phyloP scores from a whole-genome alignment of 30 jellyfish, hydroid and myxozoan genomes.

The Hydractinia symbiolongicarpus region DNA sequence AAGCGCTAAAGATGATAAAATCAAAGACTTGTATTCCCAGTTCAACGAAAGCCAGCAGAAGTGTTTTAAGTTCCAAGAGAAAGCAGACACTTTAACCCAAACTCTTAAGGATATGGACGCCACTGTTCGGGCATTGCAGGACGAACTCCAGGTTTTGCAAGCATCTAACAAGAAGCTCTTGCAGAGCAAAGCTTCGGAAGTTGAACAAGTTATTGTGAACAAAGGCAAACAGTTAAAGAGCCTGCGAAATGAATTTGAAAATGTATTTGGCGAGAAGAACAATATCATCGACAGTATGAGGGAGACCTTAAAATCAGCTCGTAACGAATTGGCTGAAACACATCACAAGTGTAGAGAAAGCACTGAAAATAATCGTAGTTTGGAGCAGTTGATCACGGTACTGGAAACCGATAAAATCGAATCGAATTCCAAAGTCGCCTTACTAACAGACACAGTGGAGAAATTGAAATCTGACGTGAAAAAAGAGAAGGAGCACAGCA shows the following conservation, averaged over 20 bases:
- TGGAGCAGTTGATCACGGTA: constrained; percentile 25
- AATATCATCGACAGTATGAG: constrained; percentile 49
- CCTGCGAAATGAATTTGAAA: constrained; percentile 66
- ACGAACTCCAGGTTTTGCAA: constrained; percentile 15
- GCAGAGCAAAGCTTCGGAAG: constrained; percentile 46
- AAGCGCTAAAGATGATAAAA: constrained; percentile 26
- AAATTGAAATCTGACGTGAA: constrained; percentile 13
- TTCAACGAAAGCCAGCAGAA: constrained; percentile 3
- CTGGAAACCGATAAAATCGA: constrained; percentile 30
- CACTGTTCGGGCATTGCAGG: constrained; percentile 4
- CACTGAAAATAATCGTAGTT: background rate
- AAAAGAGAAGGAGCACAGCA: constrained; percentile 1
- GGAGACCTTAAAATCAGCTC: constrained; percentile 19
- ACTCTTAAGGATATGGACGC: constrained; percentile 27
- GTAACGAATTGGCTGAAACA: constrained; percentile 9
- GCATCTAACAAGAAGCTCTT: background rate
- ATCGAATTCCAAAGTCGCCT: background rate
- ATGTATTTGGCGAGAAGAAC: constrained; percentile 53
- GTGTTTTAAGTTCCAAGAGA: constrained; percentile 5
- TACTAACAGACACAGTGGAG: constrained; percentile 2
- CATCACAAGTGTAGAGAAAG: constrained; percentile 17
- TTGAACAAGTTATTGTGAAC: constrained; percentile 41
- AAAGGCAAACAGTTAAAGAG: constrained; percentile 61
- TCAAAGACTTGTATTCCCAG: constrained; percentile 34
- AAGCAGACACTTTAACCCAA: constrained; percentile 31